phyloP scores from a whole-genome alignment of 2,888 invertebrate species.

The Tipula unca region DNA sequence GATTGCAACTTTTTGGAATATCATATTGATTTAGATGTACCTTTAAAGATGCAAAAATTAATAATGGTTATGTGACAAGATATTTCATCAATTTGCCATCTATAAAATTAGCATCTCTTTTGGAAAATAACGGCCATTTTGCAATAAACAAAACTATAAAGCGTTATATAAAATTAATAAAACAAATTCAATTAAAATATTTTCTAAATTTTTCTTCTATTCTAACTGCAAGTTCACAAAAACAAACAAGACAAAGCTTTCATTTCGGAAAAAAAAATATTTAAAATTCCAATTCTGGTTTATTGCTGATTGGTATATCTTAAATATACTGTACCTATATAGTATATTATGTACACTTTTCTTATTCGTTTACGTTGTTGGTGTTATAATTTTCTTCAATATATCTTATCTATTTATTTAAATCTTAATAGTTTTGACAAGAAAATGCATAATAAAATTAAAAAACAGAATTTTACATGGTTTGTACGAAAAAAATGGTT shows the following conservation, averaged over 20 bases:
- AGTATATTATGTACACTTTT: not conserved
- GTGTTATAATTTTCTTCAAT: not conserved
- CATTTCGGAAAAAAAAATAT: not conserved
- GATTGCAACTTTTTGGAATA: too few relatives aligned
- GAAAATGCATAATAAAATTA: not conserved
- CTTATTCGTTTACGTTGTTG: not conserved
- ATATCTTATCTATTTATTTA: not conserved
- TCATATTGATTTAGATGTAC: too few relatives aligned
- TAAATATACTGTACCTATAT: not conserved
- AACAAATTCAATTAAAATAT: not conserved
- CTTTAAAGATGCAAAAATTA: too few relatives aligned
- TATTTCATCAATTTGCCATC: too few relatives aligned
- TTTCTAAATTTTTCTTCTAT: not conserved
- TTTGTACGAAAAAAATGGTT: too few relatives aligned
- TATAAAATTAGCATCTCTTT: not conserved
- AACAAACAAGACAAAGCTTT: not conserved
- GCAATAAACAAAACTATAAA: not conserved
- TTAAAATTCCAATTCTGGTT: not conserved
- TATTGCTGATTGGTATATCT: not conserved
- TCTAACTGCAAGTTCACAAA: not conserved
- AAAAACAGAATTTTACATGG: not conserved
- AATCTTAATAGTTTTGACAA: not conserved
- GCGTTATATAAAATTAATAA: not conserved
- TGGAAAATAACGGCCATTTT: not conserved
- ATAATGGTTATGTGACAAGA: too few relatives aligned